These are phyloP conservation scores for Apolygus lucorum DNA, from an alignment of 1,140 invertebrate species.

Conservation along the genomic window DNA sequence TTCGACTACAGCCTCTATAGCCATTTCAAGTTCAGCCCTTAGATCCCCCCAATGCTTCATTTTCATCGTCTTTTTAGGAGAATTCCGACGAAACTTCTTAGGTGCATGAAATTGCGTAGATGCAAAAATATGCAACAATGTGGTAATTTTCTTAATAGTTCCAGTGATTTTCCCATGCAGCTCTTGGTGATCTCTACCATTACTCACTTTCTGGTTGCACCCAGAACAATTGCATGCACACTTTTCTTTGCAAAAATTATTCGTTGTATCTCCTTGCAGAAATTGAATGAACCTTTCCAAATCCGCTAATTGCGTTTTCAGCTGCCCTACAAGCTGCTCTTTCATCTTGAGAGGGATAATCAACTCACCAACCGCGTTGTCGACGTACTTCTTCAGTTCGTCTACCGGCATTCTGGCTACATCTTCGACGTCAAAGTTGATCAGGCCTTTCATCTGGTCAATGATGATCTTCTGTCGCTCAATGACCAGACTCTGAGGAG, in stretches of 20 bases:
- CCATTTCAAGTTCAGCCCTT: slow-evolving; percentile 83
- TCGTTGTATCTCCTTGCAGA: slow-evolving; percentile 58
- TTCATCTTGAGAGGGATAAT: slow-evolving; percentile 91
- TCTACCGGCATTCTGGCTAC: slow-evolving; percentile 60
- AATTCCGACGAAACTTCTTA: slow-evolving; percentile 64
- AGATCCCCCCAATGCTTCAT: slow-evolving; percentile 91
- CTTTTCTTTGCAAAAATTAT: slow-evolving; percentile 19
- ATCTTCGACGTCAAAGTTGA: slow-evolving; percentile 68
- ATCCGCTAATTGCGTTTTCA: slow-evolving; percentile 94
- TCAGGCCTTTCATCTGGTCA: slow-evolving; percentile 63
- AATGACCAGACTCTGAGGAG: slow-evolving; percentile 72
- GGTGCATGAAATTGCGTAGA: slow-evolving; percentile 71
- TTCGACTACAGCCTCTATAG: slow-evolving; percentile 69
- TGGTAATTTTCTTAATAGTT: slow-evolving; percentile 73
- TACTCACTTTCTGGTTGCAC: slow-evolving; percentile 26
- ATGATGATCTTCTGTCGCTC: slow-evolving; percentile 84
- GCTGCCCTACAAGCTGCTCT: slow-evolving; percentile 84
- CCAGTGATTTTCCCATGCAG: slow-evolving; percentile 49
- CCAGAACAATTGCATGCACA: slow-evolving; percentile 26
- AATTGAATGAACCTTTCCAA: slow-evolving; percentile 95
- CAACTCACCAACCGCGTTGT: slow-evolving; percentile 60
- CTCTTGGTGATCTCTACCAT: slow-evolving; percentile 18
- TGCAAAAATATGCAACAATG: slow-evolving; percentile 84
- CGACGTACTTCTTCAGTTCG: slow-evolving; percentile 70
- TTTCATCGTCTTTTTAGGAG: slow-evolving; percentile 73